phyloP scores from a whole-genome alignment of 2,113 vertebrate genomes.

The Falco punctatus region DNA sequence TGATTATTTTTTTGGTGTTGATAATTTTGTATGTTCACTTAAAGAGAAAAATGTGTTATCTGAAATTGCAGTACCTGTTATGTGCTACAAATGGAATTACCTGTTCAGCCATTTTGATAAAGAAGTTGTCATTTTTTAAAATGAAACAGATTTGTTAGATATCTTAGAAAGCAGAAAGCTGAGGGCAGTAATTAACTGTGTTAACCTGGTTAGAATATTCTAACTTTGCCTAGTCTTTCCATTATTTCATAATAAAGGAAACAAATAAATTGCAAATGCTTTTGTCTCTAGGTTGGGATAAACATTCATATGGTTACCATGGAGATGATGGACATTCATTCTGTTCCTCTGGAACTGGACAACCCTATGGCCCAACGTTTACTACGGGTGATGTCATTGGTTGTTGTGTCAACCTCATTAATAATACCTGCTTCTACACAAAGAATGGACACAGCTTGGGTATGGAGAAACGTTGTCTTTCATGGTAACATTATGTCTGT shows the following conservation, averaged over 20 bases:
- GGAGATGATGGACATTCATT: conserved; percentile 87
- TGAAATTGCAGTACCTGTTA: not conserved
- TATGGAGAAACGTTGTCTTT: conserved; percentile 59
- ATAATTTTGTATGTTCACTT: not conserved
- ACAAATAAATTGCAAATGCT: not conserved
- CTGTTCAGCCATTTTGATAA: not conserved
- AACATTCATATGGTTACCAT: conserved; percentile 88
- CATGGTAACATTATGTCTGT: not conserved
- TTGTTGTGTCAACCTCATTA: conserved; percentile 87
- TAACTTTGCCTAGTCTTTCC: not conserved
- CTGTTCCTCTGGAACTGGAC: conserved; percentile 87
- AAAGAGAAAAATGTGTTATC: not conserved
- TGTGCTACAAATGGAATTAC: not conserved
- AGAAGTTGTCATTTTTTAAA: not conserved
- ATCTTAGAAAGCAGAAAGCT: not conserved
- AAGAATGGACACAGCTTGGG: conserved; percentile 88
- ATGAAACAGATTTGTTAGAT: not conserved
- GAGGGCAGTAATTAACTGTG: not conserved
- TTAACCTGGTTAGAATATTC: not conserved
- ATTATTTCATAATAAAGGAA: not conserved
- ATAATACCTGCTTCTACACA: conserved; percentile 88
- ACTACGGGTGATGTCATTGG: conserved; percentile 87
- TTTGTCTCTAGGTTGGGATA: conserved; percentile 83
- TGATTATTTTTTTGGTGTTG: not conserved
- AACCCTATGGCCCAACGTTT: conserved; percentile 85